A percentile compares a stretch with the other conserved stretches of the same genome.
These are phyloP conservation scores for Oophaga pumilio DNA, from an alignment of 2,113 vertebrate species.

Conservation along the genomic window DNA sequence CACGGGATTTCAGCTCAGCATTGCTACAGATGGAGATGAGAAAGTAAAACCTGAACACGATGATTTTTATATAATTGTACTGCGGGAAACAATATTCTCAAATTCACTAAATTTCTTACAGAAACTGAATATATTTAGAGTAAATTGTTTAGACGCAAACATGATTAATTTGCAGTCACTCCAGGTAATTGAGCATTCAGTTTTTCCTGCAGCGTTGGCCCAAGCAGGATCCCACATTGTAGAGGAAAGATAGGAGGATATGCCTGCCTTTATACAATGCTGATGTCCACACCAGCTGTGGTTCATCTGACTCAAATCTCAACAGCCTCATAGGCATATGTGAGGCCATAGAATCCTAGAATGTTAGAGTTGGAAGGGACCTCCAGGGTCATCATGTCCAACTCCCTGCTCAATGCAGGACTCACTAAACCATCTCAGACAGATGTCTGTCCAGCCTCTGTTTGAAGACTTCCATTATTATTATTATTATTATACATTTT, in stretches of 20 bases:
- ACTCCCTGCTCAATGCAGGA: no score
- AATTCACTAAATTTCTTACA: background rate
- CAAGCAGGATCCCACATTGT: background rate
- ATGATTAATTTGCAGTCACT: background rate
- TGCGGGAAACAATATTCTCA: background rate
- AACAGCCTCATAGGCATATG: no score
- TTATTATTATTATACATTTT: no score
- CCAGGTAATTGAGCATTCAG: background rate
- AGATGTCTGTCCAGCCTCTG: no score
- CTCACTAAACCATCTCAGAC: no score
- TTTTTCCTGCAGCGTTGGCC: background rate
- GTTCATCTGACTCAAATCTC: no score
- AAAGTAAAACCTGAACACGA: background rate
- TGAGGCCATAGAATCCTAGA: no score
- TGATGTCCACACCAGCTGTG: background rate
- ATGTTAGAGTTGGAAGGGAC: no score
- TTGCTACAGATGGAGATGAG: background rate
- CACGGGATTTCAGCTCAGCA: background rate
- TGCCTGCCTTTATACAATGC: background rate
- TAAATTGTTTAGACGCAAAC: background rate
- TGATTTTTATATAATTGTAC: conserved; percentile 2
- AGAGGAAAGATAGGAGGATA: background rate
- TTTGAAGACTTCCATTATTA: no score
- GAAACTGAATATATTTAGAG: background rate
- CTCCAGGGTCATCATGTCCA: no score